Base-by-base conservation (phyloP, 2,797 vertebrate genomes). In the Lepilemur ruficaudatus region DNA sequence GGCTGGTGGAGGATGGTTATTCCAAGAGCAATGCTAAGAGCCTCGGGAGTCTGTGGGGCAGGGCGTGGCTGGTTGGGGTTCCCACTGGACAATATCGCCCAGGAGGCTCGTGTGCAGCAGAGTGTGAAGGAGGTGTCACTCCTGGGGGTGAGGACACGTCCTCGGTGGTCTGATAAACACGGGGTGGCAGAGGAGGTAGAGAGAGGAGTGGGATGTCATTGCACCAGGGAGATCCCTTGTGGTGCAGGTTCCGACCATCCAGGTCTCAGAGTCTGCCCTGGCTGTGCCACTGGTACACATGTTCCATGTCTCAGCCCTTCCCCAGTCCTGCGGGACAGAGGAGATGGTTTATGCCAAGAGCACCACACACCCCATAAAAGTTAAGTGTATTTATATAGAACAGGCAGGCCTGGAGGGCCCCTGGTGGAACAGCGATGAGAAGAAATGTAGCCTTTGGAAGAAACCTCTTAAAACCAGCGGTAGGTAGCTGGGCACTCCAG, bases 361-460 rank as follows among this genome's bases (percentile, higher is more conserved):
- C 14, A 8, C 20, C 4, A 11, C 50, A n/a, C 0, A 15, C 41
- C 52, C 84, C 80, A 12, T 96, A 87, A 96, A 96, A 95, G 75
- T 79, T 43, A 96, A 95, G 96, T 93, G 93, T 91, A 61, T 97
- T 94, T 97, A 92, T 32, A 46, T 17, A 18, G 0, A 25, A 14
- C 10, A 8, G 75, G 85, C 80, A 30, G 30, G 82, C 75, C 82
- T 55, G 82, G 73, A 17, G 48, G 57, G 73, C 70, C 61, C 28
- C 2, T 23, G 7, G 79, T 5, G 17, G 59, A 15, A 43, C 9
- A 14, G 11, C n/a, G 14, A 48, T 0, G 0, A 81, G 67, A 87
- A 79, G 90, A 88, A 67, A 46, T 30, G 50, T 17, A 76, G 75
- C 23, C 87, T 46, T 50, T 28, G 73, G 78, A 69, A 22, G 67